phyloP scores from a whole-genome alignment of 1,140 invertebrate species.

The Sinella curviseta region DNA sequence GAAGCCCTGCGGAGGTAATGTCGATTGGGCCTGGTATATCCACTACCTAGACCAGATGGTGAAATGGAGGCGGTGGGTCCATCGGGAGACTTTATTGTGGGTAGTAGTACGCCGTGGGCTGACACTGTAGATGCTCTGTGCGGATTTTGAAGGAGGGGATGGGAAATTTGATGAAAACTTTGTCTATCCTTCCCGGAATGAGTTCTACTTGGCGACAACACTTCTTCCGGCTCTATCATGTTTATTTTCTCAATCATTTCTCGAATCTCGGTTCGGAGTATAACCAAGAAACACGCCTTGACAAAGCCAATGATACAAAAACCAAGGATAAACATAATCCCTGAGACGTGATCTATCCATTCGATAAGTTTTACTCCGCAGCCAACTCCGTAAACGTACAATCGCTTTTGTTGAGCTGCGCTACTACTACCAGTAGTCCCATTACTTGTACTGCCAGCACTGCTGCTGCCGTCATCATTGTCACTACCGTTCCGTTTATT shows the following conservation, averaged over 20 bases:
- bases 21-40: not conserved
- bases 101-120: conserved; percentile 10
- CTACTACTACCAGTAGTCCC: not conserved
- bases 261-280: conserved; percentile 69
- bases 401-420: conserved; percentile 17
- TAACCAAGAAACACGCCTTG: conserved; percentile 84
- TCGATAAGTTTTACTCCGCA: conserved; percentile 42
- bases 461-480: not conserved
- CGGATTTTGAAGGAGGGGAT: conserved; percentile 34
- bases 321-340: conserved; percentile 78
- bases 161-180: conserved; percentile 20
- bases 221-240: conserved; percentile 58
- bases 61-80: not conserved
- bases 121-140: conserved; percentile 40
- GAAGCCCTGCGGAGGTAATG: conserved; percentile 6
- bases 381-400: conserved; percentile 40
- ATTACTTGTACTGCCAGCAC: not conserved
- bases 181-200: conserved; percentile 1
- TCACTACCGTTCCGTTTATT: not conserved
- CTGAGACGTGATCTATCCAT: conserved; percentile 53
- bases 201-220: conserved; percentile 13
- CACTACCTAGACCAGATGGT: not conserved
- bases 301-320: conserved; percentile 87
- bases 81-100: conserved; percentile 36
- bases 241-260: conserved; percentile 88